Evolutionary conservation across 1,140 invertebrate genomes (phyloP), one percentile per base, ranked within the genome.

Genomic region (Reticulitermes speratus): DNA sequence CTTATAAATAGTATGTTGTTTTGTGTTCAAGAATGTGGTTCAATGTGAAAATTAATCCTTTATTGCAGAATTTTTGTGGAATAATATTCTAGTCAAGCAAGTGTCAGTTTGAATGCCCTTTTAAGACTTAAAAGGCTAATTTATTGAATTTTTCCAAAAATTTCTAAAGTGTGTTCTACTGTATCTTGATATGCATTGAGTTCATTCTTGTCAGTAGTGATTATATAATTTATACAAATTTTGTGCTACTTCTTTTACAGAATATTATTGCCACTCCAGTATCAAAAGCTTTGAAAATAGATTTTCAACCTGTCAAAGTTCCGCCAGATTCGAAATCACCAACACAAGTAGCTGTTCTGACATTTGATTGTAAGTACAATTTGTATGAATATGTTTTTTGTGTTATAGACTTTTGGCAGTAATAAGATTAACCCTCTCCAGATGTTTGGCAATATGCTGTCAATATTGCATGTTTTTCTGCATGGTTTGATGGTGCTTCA

Each of bases 301-400:
- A 94, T 88, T 94, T 94, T 89, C 91, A 93, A 88, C 93, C 92
- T 87, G 90, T 94, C 85, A 93, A 94, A 89, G 92, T 96, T 88
- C 93, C 93, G 85, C 93, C 95, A 84, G 94, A 94, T 87, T 91
- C 93, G 30, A 92, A 93, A 86, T 90, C 92, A 87, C 93, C 93
- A 87, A 93, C 94, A 44, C 91, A 94, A 88, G 93, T 96, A 75
- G 96, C 96, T 69, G 93, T 93, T 85, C 91, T 97, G 85, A 94
- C 95, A 87, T 94, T 96, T 88, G 93, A 96, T 91, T 96, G 96
- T 97, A 91, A 94, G 94, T 88, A 90, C 87, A 11, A 75, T 30
- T 75, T 25, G 25, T 14, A 14, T 75, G 88, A 90, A 69, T 91
- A 90, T 45, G 59, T 84, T 12, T 84, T 83, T 45, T 45, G 14